Percentiles rank a stretch among this genome's conserved stretches.
phyloP scores from a whole-genome alignment of 1,140 invertebrate genomes.

The Penaeus vannamei region DNA sequence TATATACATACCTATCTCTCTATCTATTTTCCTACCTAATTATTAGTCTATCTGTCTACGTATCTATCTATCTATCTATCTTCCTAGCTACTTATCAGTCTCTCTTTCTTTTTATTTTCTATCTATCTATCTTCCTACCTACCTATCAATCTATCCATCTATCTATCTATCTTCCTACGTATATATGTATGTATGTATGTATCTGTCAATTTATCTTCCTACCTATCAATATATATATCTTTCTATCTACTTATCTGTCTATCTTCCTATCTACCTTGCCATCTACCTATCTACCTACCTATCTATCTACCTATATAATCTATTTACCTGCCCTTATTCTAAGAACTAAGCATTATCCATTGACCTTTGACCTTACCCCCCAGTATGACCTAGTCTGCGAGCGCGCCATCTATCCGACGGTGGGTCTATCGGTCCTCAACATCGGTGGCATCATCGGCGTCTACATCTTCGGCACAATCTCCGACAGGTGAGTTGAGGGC shows the following conservation, averaged over 20 bases:
- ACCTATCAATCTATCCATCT: background rate
- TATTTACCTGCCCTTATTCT: background rate
- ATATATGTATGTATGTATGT: background rate
- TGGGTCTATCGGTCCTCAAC: conserved; percentile 86
- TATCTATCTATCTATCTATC: background rate
- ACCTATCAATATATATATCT: background rate
- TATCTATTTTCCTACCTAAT: background rate
- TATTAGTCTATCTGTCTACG: background rate
- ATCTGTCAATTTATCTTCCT: too few species aligned
- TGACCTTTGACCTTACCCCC: too few species aligned
- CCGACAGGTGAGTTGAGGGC: conserved; percentile 78
- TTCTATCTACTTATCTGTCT: background rate
- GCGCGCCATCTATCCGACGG: conserved; percentile 85
- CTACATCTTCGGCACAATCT: conserved; percentile 86
- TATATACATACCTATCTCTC: background rate
- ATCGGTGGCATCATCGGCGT: conserved; percentile 88
- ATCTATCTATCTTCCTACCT: too few species aligned
- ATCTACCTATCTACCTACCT: background rate
- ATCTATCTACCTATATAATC: background rate
- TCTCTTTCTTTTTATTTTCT: background rate
- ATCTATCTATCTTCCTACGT: background rate
- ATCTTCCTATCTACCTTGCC: too few species aligned
- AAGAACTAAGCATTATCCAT: too few species aligned
- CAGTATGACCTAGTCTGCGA: conserved; percentile 80
- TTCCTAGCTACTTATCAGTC: background rate